Base-by-base conservation (phyloP, 2,797 vertebrate genomes). In the Chelmon rostratus region DNA sequence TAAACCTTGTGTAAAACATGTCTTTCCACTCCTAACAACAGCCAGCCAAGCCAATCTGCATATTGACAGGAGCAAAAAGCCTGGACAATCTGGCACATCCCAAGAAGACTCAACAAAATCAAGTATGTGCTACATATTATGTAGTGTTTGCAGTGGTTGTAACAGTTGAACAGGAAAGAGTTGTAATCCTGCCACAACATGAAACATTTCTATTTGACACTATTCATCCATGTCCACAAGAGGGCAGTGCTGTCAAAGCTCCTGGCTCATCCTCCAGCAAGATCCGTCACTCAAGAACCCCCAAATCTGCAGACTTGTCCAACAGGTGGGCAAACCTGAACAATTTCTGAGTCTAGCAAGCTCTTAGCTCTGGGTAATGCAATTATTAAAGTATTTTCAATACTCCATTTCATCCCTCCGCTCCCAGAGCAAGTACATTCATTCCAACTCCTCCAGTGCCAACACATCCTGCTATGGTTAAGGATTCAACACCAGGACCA, bases 181-280 rank as follows among this genome's bases (percentile, higher is more conserved):
- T 47, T 64, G 19, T 0, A 1, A 19, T n/a, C 31, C 5, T 59
- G 9, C 18, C 4, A 62, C 42, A 64, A 21, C 31, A 0, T 25
- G 21, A 5, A 7, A 37, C 23, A 35, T 49, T 59, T 69, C 18
- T 62, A 23, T 78, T 42, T 64, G 5, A 50, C 53, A 58, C 42
- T 44, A 70, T 33, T 35, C 15, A 40, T 6, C 8, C 8, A 52
- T 69, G 63, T 76, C 90, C 93, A 94, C 82, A 47, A 92, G 92
- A 82, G 82, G 88, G 91, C 88, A 53, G 70, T 50, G 12, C 46
- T 31, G 16, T 23, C 76, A 70, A 67, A 15, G 44, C 38, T 66
- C 4, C 12, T 1, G 9, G 19, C 9, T 23, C 62, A 57, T 47
- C 1, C 44, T 49, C 3, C 7, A 23, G 5, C 11, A 79, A 31